Base-by-base conservation (phyloP, 2,797 vertebrate species). In the Scolopax rusticola region DNA sequence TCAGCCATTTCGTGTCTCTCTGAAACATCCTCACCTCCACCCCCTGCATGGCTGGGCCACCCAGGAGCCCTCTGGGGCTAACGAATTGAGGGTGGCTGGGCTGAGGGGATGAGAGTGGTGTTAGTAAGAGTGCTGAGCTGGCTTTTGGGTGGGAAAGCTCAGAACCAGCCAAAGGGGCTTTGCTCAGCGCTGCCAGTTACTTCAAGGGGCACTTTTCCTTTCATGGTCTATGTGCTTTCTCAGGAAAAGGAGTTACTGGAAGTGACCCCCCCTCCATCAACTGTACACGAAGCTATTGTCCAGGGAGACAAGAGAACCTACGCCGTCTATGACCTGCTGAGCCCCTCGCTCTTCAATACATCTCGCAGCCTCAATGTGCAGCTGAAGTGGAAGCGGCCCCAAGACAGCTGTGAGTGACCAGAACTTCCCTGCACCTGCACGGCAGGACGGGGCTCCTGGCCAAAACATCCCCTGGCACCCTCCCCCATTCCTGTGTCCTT, bases 221-320 rank as follows among this genome's bases (percentile, higher is more conserved):
- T 71, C 43, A 36, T 33, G 30, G 11, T 65, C 75, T 57, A 18
- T 33, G 83, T 95, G 28, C 87, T 65, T 95, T 93, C 56, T 70
- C 84, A 99, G 97, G 98, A 99, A 97, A 99, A 98, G 40, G 98
- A 99, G 94, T 97, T 99, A 36, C 97, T 99, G 95, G 99, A 99
- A 75, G 97, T 99, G 96, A 99, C 87, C 51, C 99, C 99, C 0
- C 19, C 97, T 74, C 98, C 99, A 0, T 54, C 98, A 43, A 92
- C 98, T 77, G 93, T 98, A 30, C 98, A 98, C 1, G 98, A 99
- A 95, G 98, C 98, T 8, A 71, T 98, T 87, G 98, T 99, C 82
- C 98, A 99, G n/a, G 99, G 99, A 38, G 98, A 99, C 64, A 98
- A 93, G 91, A 98, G 98, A 90, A 99, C 98, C 73, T 99, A 99